phyloP scores from a whole-genome alignment of 2,888 invertebrate species.

The Drosophila subquinaria region DNA sequence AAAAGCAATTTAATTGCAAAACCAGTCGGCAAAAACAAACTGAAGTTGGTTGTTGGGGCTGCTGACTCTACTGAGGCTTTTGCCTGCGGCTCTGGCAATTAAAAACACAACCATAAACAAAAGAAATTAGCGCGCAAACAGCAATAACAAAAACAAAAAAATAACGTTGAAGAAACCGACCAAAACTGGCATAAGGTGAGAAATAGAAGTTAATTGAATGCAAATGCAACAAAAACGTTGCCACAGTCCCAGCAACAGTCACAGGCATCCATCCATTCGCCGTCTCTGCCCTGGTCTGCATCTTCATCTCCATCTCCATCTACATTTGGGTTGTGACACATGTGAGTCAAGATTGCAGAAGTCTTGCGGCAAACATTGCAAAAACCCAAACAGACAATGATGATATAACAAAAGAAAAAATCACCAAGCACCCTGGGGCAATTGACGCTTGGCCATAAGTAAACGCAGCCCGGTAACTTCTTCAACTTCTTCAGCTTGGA shows the following conservation, averaged over 20 bases:
- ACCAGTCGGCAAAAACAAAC: slow-evolving; percentile 48
- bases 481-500: slow-evolving; percentile 5
- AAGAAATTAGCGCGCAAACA: slow-evolving; percentile 64
- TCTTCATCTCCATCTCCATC: slow-evolving; percentile 12
- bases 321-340: slow-evolving; percentile 56
- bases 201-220: slow-evolving; percentile 78
- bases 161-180: slow-evolving; percentile 16
- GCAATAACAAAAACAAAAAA: slow-evolving; percentile 12
- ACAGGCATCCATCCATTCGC: neutral
- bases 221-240: slow-evolving; percentile 59
- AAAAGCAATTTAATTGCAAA: slow-evolving; percentile 64
- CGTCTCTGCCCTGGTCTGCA: slow-evolving; percentile 11
- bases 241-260: slow-evolving; percentile 9
- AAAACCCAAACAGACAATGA: slow-evolving; percentile 28
- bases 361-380: slow-evolving; percentile 52
- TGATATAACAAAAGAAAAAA: slow-evolving; percentile 25
- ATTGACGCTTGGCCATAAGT: slow-evolving; percentile 52
- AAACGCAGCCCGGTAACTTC: slow-evolving; percentile 43
- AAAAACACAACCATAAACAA: slow-evolving; percentile 56
- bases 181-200: slow-evolving; percentile 63
- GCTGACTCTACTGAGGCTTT: slow-evolving; percentile 12
- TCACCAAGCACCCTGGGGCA: slow-evolving; percentile 37
- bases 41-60: slow-evolving; percentile 21
- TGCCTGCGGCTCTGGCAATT: slow-evolving; percentile 51
- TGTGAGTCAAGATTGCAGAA: slow-evolving; percentile 59